Evolutionary conservation across 2,888 invertebrate species (phyloP).

Genomic region (Deilephila porcellus): DNA sequence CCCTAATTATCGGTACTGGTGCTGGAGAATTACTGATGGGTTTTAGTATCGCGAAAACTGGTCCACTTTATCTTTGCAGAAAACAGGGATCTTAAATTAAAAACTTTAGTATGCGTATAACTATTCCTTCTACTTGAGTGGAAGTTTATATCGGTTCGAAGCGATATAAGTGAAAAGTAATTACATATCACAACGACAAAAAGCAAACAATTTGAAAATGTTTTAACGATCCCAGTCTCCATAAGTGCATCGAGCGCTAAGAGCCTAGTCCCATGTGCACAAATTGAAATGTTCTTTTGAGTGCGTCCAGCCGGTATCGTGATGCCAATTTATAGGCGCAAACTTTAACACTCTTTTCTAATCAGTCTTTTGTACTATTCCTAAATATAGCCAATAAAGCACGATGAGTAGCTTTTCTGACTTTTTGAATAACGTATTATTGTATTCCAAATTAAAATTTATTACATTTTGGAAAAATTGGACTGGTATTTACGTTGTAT

Average conservation of each 20-base stretch:
- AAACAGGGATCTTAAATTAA: no score
- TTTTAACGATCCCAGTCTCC: constrained; percentile 15
- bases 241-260: constrained; percentile 20
- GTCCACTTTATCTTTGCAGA: no score
- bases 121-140: neutral
- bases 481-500: neutral
- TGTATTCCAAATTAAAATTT: neutral
- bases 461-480: neutral
- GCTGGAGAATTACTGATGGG: no score
- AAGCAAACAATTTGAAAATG: neutral
- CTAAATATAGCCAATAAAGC: neutral
- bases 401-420: no score
- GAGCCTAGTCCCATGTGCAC: constrained; percentile 19
- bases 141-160: neutral
- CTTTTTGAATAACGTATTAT: neutral
- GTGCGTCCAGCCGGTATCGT: neutral
- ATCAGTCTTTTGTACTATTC: neutral
- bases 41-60: no score
- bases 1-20: no score
- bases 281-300: constrained; percentile 23
- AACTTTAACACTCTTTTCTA: neutral
- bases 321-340: constrained; percentile 4
- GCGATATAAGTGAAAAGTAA: neutral
- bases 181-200: neutral
- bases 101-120: no score